These are phyloP conservation scores for Diplodus puntazzo DNA, from an alignment of 2,797 vertebrate species.

Conservation along the genomic window DNA sequence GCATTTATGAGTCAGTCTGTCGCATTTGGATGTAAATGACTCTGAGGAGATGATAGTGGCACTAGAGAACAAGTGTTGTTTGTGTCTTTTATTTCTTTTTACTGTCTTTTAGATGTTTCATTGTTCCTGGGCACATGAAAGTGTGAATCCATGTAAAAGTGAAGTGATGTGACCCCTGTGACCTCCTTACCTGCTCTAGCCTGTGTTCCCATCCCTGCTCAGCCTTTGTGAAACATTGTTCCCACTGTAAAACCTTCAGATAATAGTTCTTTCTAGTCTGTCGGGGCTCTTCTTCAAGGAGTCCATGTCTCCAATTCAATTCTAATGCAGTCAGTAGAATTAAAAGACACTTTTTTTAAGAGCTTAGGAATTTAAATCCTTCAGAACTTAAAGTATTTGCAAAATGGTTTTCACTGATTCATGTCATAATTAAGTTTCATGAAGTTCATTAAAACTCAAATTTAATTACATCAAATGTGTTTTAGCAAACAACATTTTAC, in stretches of 20 bases:
- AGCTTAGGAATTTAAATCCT: background rate
- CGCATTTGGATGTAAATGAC: constrained; percentile 70
- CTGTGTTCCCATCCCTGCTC: constrained; percentile 6
- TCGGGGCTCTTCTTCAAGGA: background rate
- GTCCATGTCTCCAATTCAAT: background rate
- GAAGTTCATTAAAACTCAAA: background rate
- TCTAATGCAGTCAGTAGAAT: background rate
- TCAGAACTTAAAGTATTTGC: background rate
- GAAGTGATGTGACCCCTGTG: constrained; percentile 61
- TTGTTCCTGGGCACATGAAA: constrained; percentile 58
- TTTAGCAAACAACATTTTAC: background rate
- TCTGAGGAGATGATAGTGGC: constrained; percentile 48
- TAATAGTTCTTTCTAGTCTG: background rate
- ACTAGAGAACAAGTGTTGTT: constrained; percentile 24
- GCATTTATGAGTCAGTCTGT: constrained; percentile 55
- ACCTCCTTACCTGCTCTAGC: constrained; percentile 46
- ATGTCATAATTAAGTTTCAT: background rate
- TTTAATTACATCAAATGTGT: background rate
- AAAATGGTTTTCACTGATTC: background rate
- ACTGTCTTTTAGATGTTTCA: constrained; percentile 63
- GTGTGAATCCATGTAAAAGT: constrained; percentile 61
- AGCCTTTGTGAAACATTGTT: constrained; percentile 37
- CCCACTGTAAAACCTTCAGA: background rate
- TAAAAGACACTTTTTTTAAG: background rate
- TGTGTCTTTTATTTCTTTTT: constrained; percentile 55